These are phyloP conservation scores for Gobionotothen gibberifrons DNA, from an alignment of 2,797 vertebrate species.

Conservation along the genomic window DNA sequence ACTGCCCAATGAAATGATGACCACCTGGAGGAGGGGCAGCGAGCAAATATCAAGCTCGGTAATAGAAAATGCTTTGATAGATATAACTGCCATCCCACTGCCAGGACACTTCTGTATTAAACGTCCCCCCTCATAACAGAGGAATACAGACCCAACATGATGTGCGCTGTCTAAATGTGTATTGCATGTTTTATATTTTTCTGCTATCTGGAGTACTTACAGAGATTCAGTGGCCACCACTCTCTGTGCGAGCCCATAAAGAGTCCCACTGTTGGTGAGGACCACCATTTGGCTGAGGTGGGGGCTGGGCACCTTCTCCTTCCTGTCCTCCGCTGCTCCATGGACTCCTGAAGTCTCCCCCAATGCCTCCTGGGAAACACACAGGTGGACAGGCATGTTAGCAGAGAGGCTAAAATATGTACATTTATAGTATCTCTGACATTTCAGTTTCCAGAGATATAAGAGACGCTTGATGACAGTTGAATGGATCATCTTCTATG, in stretches of 20 bases:
- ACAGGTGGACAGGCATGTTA: background rate
- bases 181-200: background rate
- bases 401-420: background rate
- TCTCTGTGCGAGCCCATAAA: slow-evolving; percentile 95
- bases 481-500: background rate
- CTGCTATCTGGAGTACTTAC: slow-evolving; percentile 82
- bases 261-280: slow-evolving; percentile 87
- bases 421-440: background rate
- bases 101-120: background rate
- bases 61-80: slow-evolving; percentile 31
- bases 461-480: background rate
- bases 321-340: slow-evolving; percentile 90
- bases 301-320: slow-evolving; percentile 97
- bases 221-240: slow-evolving; percentile 98
- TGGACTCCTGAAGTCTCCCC: slow-evolving; percentile 86
- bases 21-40: slow-evolving; percentile 9
- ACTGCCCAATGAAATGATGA: slow-evolving; percentile 29
- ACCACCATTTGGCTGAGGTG: slow-evolving; percentile 95
- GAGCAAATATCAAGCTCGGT: slow-evolving; percentile 16
- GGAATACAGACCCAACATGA: background rate
- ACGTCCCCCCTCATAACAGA: background rate
- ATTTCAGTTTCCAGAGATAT: background rate
- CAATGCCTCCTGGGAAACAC: slow-evolving; percentile 85
- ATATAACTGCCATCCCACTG: slow-evolving; percentile 9
- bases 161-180: background rate